Conservation (phyloP, 2,113 vertebrate genomes). For the Prietella phreatophila region DNA sequence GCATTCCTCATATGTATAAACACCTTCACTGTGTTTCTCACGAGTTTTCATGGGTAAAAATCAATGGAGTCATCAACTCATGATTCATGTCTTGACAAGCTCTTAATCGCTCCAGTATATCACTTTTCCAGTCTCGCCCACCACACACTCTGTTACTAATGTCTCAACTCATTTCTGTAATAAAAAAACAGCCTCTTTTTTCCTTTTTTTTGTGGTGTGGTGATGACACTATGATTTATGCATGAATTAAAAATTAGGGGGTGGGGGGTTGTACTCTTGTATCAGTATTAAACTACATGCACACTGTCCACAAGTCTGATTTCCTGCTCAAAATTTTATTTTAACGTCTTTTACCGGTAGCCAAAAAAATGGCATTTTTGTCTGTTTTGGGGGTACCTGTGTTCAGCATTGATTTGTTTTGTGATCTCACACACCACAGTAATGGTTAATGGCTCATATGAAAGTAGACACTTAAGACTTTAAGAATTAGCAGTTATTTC, state of each 20-base stretch:
- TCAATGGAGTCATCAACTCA: slow-evolving; percentile 46
- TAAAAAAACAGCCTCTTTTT: slow-evolving; percentile 6
- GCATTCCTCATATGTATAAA: slow-evolving; percentile 16
- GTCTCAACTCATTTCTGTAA: slow-evolving; percentile 23
- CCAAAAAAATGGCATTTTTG: too few relatives aligned
- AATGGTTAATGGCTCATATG: too few relatives aligned
- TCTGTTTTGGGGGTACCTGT: too few relatives aligned
- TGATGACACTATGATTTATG: neutral
- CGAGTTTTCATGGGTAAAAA: slow-evolving; percentile 40
- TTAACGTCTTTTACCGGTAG: neutral
- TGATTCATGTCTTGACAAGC: slow-evolving; percentile 49
- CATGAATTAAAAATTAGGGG: neutral
- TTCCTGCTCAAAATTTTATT: neutral
- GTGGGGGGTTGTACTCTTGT: neutral
- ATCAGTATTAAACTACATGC: neutral
- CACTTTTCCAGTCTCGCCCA: slow-evolving; percentile 24
- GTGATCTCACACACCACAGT: too few relatives aligned
- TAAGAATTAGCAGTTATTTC: too few relatives aligned
- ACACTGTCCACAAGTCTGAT: neutral
- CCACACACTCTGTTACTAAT: slow-evolving; percentile 22
- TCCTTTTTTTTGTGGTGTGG: neutral
- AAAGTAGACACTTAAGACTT: too few relatives aligned
- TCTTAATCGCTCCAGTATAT: slow-evolving; percentile 50
- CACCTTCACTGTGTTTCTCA: slow-evolving; percentile 35
- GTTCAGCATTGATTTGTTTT: too few relatives aligned